phyloP scores from a whole-genome alignment of 2,113 vertebrate species.

The Ancistrus triradiatus region DNA sequence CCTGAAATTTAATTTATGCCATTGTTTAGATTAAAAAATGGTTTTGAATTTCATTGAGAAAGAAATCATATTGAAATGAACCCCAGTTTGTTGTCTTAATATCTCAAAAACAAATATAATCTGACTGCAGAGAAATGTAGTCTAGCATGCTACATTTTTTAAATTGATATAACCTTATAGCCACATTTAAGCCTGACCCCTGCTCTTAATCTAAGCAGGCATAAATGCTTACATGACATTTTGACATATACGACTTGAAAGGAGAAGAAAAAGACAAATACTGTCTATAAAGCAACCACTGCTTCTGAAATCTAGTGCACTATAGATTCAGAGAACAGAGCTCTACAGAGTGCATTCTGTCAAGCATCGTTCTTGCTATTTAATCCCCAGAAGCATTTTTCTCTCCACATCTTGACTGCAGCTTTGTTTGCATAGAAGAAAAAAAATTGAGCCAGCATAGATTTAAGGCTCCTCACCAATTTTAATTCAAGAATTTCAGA shows the following conservation, averaged over 20 bases:
- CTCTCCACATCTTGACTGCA: constrained; percentile 3
- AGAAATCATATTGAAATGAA: too few relatives aligned
- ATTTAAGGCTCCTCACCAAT: background rate
- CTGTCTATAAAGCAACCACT: background rate
- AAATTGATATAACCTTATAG: too few relatives aligned
- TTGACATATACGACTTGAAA: background rate
- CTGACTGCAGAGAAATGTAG: too few relatives aligned
- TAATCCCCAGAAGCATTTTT: constrained; percentile 9
- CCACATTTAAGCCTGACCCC: background rate
- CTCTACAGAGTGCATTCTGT: constrained; percentile 1
- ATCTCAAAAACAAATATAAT: too few relatives aligned
- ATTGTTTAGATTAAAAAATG: too few relatives aligned
- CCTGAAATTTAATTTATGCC: too few relatives aligned
- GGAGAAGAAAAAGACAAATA: constrained; percentile 9
- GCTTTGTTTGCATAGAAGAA: constrained; percentile 2
- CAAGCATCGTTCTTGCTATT: constrained; percentile 19
- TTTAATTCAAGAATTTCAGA: constrained; percentile 7
- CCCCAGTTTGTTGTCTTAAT: too few relatives aligned
- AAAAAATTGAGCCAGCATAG: constrained; percentile 1
- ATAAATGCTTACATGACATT: background rate
- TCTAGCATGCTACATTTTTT: too few relatives aligned
- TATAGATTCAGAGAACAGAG: constrained; percentile 4
- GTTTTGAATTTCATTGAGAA: too few relatives aligned
- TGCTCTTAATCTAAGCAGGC: background rate
- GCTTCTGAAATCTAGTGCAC: background rate